These are phyloP conservation scores for Laothoe populi DNA, from an alignment of 2,888 invertebrate species.

Conservation along the genomic window DNA sequence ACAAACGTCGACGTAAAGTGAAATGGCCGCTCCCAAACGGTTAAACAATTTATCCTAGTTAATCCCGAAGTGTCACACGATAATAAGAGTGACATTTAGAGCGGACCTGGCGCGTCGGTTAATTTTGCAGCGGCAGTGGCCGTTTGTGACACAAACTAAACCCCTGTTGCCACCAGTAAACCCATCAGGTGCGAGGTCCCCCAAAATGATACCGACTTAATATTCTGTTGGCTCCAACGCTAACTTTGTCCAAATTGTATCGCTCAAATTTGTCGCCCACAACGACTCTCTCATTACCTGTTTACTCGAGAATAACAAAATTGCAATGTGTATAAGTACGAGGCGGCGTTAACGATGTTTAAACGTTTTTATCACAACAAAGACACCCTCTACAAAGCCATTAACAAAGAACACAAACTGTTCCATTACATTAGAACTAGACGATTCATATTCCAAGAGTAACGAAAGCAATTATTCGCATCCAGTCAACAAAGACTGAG, in stretches of 20 bases:
- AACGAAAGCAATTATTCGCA: conserved; percentile 73
- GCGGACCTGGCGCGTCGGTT: conserved; percentile 69
- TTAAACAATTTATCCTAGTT: conserved; percentile 83
- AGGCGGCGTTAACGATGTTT: conserved; percentile 42
- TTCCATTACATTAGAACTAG: conserved; percentile 70
- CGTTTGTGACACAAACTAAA: conserved; percentile 81
- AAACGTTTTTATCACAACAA: conserved; percentile 61
- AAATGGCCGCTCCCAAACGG: conserved; percentile 70
- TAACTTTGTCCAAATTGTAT: conserved; percentile 38
- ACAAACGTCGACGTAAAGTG: conserved; percentile 69
- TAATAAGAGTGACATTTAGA: conserved; percentile 84
- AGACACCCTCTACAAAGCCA: conserved; percentile 60
- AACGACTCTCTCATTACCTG: conserved; percentile 13
- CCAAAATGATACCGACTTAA: conserved; percentile 53
- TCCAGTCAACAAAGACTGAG: conserved; percentile 70
- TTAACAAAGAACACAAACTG: conserved; percentile 75
- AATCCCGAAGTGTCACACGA: conserved; percentile 81
- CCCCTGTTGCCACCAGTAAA: conserved; percentile 76
- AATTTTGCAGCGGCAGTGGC: conserved; percentile 77
- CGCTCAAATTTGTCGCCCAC: conserved; percentile 37
- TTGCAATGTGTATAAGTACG: conserved; percentile 41
- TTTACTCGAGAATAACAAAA: conserved; percentile 38
- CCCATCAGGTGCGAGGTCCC: conserved; percentile 74
- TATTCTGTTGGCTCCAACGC: conserved; percentile 49
- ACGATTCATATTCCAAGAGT: conserved; percentile 67